Percentiles rank a stretch among this genome's conserved stretches.
Conservation (phyloP, 2,797 vertebrate species). For the Anguilla obscura region DNA sequence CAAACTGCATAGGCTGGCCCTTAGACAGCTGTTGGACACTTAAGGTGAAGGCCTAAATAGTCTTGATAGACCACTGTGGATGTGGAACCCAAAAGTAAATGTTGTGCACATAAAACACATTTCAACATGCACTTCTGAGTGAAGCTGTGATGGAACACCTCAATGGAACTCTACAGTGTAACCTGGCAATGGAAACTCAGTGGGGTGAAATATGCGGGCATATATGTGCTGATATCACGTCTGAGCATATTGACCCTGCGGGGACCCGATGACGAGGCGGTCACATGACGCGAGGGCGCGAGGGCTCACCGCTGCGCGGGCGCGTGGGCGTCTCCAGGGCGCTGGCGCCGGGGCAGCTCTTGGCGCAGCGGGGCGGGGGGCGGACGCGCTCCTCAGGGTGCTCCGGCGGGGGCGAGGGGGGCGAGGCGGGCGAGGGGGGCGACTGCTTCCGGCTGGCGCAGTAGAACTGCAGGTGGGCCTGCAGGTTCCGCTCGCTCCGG, state of each 20-base stretch:
- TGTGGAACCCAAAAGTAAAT: background rate
- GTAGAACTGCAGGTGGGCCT: slow-evolving; percentile 87
- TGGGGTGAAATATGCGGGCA: background rate
- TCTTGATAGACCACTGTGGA: background rate
- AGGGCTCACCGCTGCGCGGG: slow-evolving; percentile 75
- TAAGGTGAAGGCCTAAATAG: background rate
- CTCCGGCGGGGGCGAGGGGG: slow-evolving; percentile 67
- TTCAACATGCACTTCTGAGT: background rate
- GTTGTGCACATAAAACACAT: background rate
- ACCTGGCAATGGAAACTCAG: background rate
- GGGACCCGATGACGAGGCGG: background rate
- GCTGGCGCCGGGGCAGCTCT: slow-evolving; percentile 77
- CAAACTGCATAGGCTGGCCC: background rate
- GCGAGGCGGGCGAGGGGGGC: slow-evolving; percentile 65
- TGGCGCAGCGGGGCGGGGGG: slow-evolving; percentile 81
- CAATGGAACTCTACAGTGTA: background rate
- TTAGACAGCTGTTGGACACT: background rate
- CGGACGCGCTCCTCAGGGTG: slow-evolving; percentile 75
- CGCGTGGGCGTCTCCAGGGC: slow-evolving; percentile 81
- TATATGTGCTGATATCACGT: too few relatives aligned
- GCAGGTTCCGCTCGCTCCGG: slow-evolving; percentile 82
- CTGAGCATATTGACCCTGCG: background rate
- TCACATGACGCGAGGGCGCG: background rate
- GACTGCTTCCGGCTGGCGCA: slow-evolving; percentile 82
- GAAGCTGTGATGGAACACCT: background rate